Base-by-base conservation (phyloP, 2,113 vertebrate species). In the Phyllostomus discolor region DNA sequence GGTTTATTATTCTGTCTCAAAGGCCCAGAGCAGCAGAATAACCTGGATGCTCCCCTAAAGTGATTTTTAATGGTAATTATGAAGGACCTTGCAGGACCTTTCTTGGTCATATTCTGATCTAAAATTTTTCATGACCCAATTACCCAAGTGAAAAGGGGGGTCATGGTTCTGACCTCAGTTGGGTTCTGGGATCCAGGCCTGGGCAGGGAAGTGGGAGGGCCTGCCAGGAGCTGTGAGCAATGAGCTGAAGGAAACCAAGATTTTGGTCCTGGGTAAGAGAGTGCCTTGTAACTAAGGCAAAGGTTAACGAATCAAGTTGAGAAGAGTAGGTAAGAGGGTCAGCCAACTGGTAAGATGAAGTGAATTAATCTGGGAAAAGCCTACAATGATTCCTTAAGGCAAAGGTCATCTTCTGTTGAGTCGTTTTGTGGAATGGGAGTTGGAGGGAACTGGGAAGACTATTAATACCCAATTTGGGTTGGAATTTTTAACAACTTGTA, bases 31-130 rank as follows among this genome's bases (percentile, higher is more conserved):
- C 38, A 85, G 50, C n/a, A 76, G 10, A 59, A 79, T 31, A 78
- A 75, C 38, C 46, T 59, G 52, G 8, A 67, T 85, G 24, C 16
- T 26, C 19, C 35, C 11, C 28, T 10, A 15, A 89, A 59, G 22
- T 96, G 72, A 70, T 64, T 86, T 86, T 76, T 86, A 75, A 89
- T 72, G 38, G 38, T 78, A 84, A 82, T 76, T 84, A 85, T 35
- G 76, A 76, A 79, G 46, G 38, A 72, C 41, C 31, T 41, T 78
- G 22, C 4, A 48, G n/a, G 35, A 38, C 31, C 46, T 83, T 89
- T 15, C 24, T 94, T 38, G 73, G 48, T 64, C 38, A 67, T 48
- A 81, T 69, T 75, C 14, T 31, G n/a, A 85, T 62, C 66, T 70
- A 70, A 82, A 70, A 20, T 1, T 24, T 64, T 57, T 78, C 59